Evolutionary conservation across 64 coral and sea anemone genomes (phyloP), one percentile per base, ranked within the genome.

Genomic region (Porites australiensis): DNA sequence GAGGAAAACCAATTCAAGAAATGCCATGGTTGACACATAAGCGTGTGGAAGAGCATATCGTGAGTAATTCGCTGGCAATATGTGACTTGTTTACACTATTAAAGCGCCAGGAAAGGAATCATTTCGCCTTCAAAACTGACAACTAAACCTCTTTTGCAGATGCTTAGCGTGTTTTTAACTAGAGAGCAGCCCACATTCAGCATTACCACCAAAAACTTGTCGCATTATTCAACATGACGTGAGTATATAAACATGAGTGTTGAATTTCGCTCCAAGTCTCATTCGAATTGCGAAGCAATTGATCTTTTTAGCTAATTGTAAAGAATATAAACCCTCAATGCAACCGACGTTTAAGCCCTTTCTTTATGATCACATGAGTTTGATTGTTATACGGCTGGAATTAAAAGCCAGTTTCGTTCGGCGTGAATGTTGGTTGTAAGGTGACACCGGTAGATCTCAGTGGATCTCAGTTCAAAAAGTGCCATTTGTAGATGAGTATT

Each of bases 21-120:
- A 89, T 61, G 77, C 53, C 44, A 15, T 77, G 44, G 52, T 84
- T 83, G 79, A 91, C 89, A 82, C 69, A 81, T 83, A 54, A 83
- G 75, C 89, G 43, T 19, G 70, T 57, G 77, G 58, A 80, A 73
- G 12, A 23, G 50, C 77, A 72, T 75, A 72, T 75, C 79, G 68
- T 14, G 57, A 83, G 78, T 64, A 54, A 84, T 75, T 82, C 79
- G 54, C 83, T 83, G n/a, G 74, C 67, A 90, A 91, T 89, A 77
- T 82, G 79, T 47, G 77, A 82, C 55, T 58, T 76, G 53, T 75
- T 83, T 90, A 90, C 63, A 8, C 8, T 13, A 20, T 43, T 44
- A 14, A 15, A 60, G 44, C 63, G 63, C 45, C 51, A 50, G 18
- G 11, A n/a, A 27, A 65, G 46, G 52, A 65, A 64, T 43, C 59